Evolutionary conservation across 1,140 invertebrate genomes (phyloP).

Genomic region (Leucophenga varia): DNA sequence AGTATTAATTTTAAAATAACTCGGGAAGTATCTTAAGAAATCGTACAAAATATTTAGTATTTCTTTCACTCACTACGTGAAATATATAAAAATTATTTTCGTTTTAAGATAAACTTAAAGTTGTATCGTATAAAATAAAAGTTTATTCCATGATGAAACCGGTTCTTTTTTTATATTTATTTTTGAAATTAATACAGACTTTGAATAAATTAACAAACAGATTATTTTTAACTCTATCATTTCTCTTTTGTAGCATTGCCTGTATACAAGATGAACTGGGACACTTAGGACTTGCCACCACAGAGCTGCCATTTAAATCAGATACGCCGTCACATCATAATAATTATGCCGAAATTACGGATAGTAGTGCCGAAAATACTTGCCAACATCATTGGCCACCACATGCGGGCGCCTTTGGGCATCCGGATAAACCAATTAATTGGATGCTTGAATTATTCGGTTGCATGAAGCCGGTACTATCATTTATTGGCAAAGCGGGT

Average conservation of each 20-base stretch:
- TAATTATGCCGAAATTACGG: conserved; percentile 50
- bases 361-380: conserved; percentile 52
- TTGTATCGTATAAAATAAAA: no score
- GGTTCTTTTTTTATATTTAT: neutral
- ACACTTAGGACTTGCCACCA: conserved; percentile 58
- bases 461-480: conserved; percentile 82
- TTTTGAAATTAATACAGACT: no score
- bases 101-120: no score
- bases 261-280: conserved; percentile 68
- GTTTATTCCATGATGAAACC: no score
- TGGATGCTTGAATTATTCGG: conserved; percentile 84
- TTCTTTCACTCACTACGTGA: no score
- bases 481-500: conserved; percentile 76
- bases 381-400: conserved; percentile 57
- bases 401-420: conserved; percentile 42
- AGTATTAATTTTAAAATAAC: no score
- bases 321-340: conserved; percentile 37
- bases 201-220: no score
- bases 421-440: conserved; percentile 62
- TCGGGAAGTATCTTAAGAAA: no score
- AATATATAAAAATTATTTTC: no score
- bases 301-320: conserved; percentile 55
- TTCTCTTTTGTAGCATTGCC: conserved; percentile 62
- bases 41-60: no score
- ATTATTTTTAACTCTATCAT: conserved; percentile 19